These are phyloP conservation scores for Sebastes baramenuke DNA, from an alignment of 2,797 vertebrate genomes.

Conservation along the genomic window DNA sequence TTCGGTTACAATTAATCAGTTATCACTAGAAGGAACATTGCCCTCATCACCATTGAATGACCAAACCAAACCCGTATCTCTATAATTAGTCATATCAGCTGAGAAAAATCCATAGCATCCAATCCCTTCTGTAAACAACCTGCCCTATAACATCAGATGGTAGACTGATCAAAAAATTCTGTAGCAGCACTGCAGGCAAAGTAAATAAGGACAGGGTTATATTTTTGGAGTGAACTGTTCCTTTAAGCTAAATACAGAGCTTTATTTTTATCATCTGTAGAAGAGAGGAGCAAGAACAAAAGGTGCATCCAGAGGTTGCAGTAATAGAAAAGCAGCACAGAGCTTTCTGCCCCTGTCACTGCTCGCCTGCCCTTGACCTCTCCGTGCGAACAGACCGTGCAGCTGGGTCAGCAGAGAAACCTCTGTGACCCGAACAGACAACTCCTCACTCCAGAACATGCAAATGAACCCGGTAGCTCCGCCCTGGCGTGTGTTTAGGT, in stretches of 20 bases:
- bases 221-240: not conserved
- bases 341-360: conserved; percentile 41
- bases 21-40: not conserved
- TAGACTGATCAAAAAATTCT: not conserved
- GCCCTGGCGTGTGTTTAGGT: conserved; percentile 51
- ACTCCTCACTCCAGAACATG: conserved; percentile 59
- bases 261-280: conserved; percentile 27
- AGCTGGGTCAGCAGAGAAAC: conserved; percentile 57
- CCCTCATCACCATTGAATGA: not conserved
- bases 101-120: not conserved
- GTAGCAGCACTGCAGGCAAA: not conserved
- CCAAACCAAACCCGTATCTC: not conserved
- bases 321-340: conserved; percentile 18
- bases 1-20: not conserved
- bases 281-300: conserved; percentile 37
- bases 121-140: not conserved
- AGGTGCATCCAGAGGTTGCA: conserved; percentile 34
- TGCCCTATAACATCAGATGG: not conserved
- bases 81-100: not conserved
- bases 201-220: not conserved
- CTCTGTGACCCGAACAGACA: conserved; percentile 64
- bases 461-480: conserved; percentile 63
- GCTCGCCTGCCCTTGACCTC: conserved; percentile 69
- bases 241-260: not conserved
- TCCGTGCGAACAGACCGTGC: conserved; percentile 23